Base-by-base conservation (phyloP, 1,140 invertebrate species). In the Myzus persicae region DNA sequence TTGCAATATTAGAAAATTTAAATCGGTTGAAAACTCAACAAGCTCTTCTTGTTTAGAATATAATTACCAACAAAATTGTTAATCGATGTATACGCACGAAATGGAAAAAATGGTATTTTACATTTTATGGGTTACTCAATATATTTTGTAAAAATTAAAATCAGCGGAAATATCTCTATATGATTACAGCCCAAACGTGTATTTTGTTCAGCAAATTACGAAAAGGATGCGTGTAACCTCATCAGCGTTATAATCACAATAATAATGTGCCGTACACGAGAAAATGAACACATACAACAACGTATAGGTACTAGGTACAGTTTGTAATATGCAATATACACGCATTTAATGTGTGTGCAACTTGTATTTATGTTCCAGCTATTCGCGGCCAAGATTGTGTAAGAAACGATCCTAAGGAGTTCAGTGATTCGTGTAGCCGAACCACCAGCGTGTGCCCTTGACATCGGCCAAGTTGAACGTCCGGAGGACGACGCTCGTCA, bases 391-490 rank as follows among this genome's bases (percentile, higher is more conserved):
- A 42, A 84, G 76, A 93, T 92, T 92, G 91, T 84, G 44, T 48
- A 92, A 93, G 91, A 93, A 84, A 93, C 67, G 22, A 92, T 82
- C 76, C 81, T 24, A 51, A 93, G 81, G 91, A 93, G 91, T 93
- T 93, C 91, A 93, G 91, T 93, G 91, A 93, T 84, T 93, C 91
- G 67, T 51, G 48, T 40, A 38, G 91, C 81, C 91, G 76, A 92
- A 92, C 91, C 67, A 92, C 91, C 42, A 40, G 91, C n/a, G 22
- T 85, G 46, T 93, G 91, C 91, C 91, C 91, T 93, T 93, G 91
- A 93, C 91, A 93, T 93, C 81, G 26, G 81, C 91, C 91, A 93
- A 93, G 91, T 93, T 93, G 76, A 93, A 93, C 81, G 91, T 81
- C 91, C 91, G 46, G 91, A 93, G 91, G 81, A 93, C 91, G 67